Percentiles rank a stretch among this genome's conserved stretches.
Evolutionary conservation across 2,797 vertebrate genomes (phyloP).

Genomic region (Parambassis ranga): DNA sequence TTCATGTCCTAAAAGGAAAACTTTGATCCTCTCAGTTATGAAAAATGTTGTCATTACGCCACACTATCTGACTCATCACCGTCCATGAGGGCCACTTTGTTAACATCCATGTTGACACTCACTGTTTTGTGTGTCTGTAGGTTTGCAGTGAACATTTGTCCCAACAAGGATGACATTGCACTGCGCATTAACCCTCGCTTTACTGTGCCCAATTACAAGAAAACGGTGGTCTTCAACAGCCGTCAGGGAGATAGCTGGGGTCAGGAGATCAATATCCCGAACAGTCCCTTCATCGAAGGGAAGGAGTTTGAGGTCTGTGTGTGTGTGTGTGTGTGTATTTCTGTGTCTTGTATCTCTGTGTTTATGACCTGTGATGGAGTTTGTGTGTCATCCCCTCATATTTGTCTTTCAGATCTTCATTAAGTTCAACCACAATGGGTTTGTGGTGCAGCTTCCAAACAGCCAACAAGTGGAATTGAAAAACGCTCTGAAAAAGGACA

Average conservation of each 20-base stretch:
- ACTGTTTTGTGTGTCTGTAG: constrained; percentile 40
- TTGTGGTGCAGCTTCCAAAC: constrained; percentile 70
- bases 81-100: too few species aligned
- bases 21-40: too few species aligned
- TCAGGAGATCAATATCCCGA: constrained; percentile 75
- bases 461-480: constrained; percentile 75
- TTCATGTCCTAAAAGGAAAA: too few species aligned
- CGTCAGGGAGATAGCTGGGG: constrained; percentile 75
- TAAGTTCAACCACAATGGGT: constrained; percentile 69
- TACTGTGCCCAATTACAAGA: too few species aligned
- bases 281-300: constrained; percentile 71
- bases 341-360: neutral
- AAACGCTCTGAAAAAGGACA: constrained; percentile 74
- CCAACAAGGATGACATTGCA: constrained; percentile 56
- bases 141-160: constrained; percentile 78
- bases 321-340: too few species aligned
- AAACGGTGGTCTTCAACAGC: constrained; percentile 78
- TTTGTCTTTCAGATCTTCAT: constrained; percentile 62
- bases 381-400: neutral
- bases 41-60: too few species aligned
- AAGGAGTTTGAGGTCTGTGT: constrained; percentile 77
- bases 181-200: constrained; percentile 82
- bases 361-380: constrained; percentile 18
- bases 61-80: too few species aligned
- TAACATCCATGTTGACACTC: too few species aligned